Conservation (phyloP, 2,113 vertebrate genomes). For the Peromyscus maniculatus region DNA sequence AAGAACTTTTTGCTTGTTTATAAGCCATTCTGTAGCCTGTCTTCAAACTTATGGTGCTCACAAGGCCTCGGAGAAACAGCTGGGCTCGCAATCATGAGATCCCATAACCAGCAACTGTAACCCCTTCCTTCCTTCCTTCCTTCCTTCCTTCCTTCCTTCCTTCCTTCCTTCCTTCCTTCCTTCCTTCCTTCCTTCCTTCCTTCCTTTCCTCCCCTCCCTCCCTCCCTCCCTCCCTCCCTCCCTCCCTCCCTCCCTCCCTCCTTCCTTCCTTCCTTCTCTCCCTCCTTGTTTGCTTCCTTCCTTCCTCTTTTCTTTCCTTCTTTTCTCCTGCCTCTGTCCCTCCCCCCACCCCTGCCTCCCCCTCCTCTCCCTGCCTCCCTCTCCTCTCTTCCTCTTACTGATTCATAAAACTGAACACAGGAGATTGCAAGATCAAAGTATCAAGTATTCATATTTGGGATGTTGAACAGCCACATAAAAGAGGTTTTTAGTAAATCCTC, state of each 20-base stretch:
- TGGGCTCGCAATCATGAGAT: not conserved
- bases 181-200: not conserved
- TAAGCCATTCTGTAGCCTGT: not conserved
- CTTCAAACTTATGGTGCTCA: not conserved
- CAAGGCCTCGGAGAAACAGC: not conserved
- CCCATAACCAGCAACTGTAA: not conserved
- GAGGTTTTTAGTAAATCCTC: not conserved
- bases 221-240: too few relatives aligned
- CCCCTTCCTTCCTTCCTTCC: not conserved
- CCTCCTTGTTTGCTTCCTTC: too few relatives aligned
- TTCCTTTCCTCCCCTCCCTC: not conserved
- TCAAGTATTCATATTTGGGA: not conserved
- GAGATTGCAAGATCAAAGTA: not conserved
- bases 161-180: not conserved
- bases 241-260: not conserved
- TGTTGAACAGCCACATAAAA: constrained; percentile 4
- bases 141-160: not conserved
- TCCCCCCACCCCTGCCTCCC: not conserved
- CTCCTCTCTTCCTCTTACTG: not conserved
- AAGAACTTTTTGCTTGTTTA: not conserved
- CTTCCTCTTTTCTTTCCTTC: not conserved
- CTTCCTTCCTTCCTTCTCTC: not conserved
- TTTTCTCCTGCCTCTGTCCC: not conserved
- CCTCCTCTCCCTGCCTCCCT: too few relatives aligned
- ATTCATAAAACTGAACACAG: not conserved